Conservation (phyloP, 2,797 vertebrate species). For the Dallia pectoralis region DNA sequence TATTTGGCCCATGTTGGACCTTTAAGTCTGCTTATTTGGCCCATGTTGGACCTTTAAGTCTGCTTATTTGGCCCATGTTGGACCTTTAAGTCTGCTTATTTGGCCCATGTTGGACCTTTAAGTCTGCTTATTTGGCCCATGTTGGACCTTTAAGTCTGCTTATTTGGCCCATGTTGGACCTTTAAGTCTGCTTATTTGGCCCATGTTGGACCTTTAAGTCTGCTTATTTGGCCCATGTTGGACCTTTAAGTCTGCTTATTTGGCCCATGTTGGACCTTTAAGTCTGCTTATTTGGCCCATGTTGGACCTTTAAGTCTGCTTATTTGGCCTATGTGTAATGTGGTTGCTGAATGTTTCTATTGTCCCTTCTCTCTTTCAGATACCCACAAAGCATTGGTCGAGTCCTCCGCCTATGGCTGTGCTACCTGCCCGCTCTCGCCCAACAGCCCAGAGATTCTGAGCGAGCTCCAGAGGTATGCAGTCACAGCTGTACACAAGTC, state of each 20-base stretch:
- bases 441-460: constrained; percentile 88
- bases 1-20: background rate
- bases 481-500: constrained; percentile 56
- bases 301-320: background rate
- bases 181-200: background rate
- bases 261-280: background rate
- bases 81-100: too few relatives aligned
- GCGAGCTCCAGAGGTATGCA: constrained; percentile 85
- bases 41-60: background rate
- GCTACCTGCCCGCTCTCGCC: constrained; percentile 84
- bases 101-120: background rate
- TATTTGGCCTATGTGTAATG: background rate
- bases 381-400: constrained; percentile 63
- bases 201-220: too few relatives aligned
- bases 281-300: background rate
- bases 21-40: too few relatives aligned
- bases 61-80: background rate
- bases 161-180: background rate
- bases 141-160: too few relatives aligned
- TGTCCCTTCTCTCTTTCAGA: constrained; percentile 60
- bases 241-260: background rate
- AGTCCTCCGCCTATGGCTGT: constrained; percentile 72
- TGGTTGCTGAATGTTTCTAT: background rate
- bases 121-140: background rate
- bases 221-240: too few relatives aligned